phyloP scores from a whole-genome alignment of 2,113 vertebrate species.

The Stomatorhinus ivindoensis region DNA sequence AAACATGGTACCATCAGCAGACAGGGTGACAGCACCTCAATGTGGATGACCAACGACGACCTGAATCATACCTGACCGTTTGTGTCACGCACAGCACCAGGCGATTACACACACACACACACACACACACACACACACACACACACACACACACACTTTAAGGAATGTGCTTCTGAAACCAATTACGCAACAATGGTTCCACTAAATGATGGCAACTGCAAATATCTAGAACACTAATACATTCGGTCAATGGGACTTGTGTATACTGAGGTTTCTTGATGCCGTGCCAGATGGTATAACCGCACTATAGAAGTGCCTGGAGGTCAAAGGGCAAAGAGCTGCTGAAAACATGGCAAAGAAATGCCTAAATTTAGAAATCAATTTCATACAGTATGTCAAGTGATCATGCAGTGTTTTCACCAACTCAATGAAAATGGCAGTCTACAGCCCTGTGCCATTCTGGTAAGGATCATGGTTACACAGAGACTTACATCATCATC shows the following conservation, averaged over 20 bases:
- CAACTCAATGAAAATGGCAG: not conserved
- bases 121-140: too few species aligned
- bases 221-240: not conserved
- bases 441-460: not conserved
- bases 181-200: not conserved
- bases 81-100: not conserved
- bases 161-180: not conserved
- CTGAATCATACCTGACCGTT: not conserved
- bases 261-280: not conserved
- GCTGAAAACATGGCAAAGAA: not conserved
- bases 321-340: not conserved
- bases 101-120: not conserved
- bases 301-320: not conserved
- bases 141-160: not conserved
- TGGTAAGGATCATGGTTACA: too few species aligned
- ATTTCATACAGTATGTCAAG: not conserved
- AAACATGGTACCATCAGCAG: not conserved
- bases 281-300: not conserved
- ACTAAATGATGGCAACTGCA: not conserved
- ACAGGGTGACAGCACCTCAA: slow-evolving; percentile 19
- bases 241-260: not conserved
- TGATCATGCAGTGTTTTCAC: not conserved
- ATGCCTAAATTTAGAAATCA: not conserved
- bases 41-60: slow-evolving; percentile 19
- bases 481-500: not conserved